Evolutionary conservation across 1,140 invertebrate species (phyloP), one percentile per base, ranked within the genome.

Genomic region (Scaptomyza montana): DNA sequence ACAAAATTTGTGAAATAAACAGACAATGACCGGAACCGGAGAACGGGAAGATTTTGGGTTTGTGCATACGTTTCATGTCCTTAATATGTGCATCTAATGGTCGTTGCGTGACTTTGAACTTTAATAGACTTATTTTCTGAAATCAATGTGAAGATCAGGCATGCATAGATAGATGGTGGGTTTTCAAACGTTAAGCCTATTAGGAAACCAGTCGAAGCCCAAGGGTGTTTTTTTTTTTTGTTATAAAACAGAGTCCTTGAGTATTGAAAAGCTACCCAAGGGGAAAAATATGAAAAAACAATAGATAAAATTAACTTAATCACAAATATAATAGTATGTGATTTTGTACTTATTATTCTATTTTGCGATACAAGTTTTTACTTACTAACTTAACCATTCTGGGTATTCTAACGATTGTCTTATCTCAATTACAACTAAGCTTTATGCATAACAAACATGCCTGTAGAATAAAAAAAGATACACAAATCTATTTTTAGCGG

Each of bases 31-130:
- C 13, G 53, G 50, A 56, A 9, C 41, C 4, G 28, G 4, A 50
- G 36, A 6, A 13, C n/a, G 49, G 5, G 45, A 47, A 25, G 0
- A 25, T 25, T 25, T n/a, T 13, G 9, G 3, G 16, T n/a, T 53
- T 36, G 12, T 41, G 51, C 63, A 72, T 78, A 70, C 43, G 53
- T 60, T 70, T 39, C 25, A 36, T 74, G 64, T 65, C 33, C 69
- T 66, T 55, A 49, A 69, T 68, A 60, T 73, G 33, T 68, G 70
- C 64, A 47, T 68, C 50, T 82, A 87, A 86, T 86, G 82, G 62
- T 67, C 3, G 63, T 50, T 33, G 49, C 59, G 64, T 86, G 82
- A 86, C 78, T 78, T 28, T 49, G 21, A 21, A 36, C 57, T 60
- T 49, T 41, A 13, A 10, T 30, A 47, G 56, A 70, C 69, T 74